Base-by-base conservation (phyloP, 2,113 vertebrate species). In the Chunga burmeisteri region DNA sequence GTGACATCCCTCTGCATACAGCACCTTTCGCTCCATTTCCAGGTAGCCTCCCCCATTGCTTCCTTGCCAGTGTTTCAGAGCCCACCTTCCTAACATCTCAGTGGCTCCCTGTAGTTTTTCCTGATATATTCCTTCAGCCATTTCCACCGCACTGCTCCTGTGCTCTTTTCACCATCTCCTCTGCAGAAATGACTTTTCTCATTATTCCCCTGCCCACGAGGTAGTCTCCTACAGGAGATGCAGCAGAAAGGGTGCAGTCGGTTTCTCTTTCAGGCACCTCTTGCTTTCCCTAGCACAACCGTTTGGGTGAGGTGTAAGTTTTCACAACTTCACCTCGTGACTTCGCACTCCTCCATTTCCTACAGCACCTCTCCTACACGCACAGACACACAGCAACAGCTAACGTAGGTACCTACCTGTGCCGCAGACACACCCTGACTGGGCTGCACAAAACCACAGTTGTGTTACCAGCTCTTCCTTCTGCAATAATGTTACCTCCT, bases 361-460 rank as follows among this genome's bases (percentile, higher is more conserved):
- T 62, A 9, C 0, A 0, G 58, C 56, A 19, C 19, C 34, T 77
- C 73, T 75, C 2, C 0, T 25, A 38, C 7, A 6, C 0, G 26
- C 62, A 56, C 8, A 46, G 79, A 72, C 29, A 52, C 34, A 13
- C 9, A 50, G 25, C 52, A 81, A 80, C 36, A 79, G 40, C 68
- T 67, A 21, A 21, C 2, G 0, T 2, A 67, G 56, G 56, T 32
- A 61, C 22, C 58, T 17, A 27, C 27, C 52, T 16, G 25, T 5
- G 47, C 21, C 3, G 5, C 32, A 44, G 5, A 30, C 0, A 2
- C 36, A 32, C 32, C 38, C 44, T 36, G 59, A 42, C 42, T 18
- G 34, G 72, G 53, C 68, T 77, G 55, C 42, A 68, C 46, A 61
- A 72, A 85, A 6, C 25, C 55, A 34, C 1, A 1, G 5, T 0